Conservation (phyloP, 1,140 invertebrate species). For the Neelides sp. region DNA sequence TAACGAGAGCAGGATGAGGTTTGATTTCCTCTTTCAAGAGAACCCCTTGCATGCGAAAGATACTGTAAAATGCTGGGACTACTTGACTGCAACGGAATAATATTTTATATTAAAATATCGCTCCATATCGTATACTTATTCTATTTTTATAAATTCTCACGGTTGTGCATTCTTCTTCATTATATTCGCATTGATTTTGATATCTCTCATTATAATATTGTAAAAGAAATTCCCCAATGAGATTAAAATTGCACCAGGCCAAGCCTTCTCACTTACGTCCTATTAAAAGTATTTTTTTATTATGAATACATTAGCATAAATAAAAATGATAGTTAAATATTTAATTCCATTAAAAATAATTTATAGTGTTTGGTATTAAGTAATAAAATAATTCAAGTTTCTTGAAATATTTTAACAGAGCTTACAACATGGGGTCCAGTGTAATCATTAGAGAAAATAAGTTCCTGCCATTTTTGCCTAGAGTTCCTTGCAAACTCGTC, state of each 20-base stretch:
- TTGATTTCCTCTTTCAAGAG: slow-evolving; percentile 62
- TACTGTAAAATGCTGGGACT: slow-evolving; percentile 65
- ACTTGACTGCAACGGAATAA: slow-evolving; percentile 35
- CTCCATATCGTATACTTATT: background rate
- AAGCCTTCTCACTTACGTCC: slow-evolving; percentile 45
- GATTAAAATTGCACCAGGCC: slow-evolving; percentile 48
- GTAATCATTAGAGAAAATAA: slow-evolving; percentile 42
- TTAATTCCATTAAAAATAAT: too few species aligned
- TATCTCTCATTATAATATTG: slow-evolving; percentile 69
- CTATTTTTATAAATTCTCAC: slow-evolving; percentile 37
- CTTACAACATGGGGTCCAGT: slow-evolving; percentile 45
- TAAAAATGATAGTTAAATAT: too few species aligned
- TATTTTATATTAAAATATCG: slow-evolving; percentile 1
- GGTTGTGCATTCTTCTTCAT: slow-evolving; percentile 43
- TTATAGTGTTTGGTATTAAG: too few species aligned
- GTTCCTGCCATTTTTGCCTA: slow-evolving; percentile 57
- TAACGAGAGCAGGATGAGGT: slow-evolving; percentile 61
- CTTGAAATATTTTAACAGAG: slow-evolving; percentile 2
- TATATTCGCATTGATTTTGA: slow-evolving; percentile 63
- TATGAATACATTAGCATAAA: slow-evolving; percentile 7
- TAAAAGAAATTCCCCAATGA: slow-evolving; percentile 71
- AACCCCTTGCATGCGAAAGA: slow-evolving; percentile 55
- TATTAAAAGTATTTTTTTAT: slow-evolving; percentile 20
- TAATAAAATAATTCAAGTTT: background rate
- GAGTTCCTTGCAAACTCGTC: slow-evolving; percentile 39